phyloP scores from a whole-genome alignment of 2,888 invertebrate species.

The Heteromyza rotundicornis region DNA sequence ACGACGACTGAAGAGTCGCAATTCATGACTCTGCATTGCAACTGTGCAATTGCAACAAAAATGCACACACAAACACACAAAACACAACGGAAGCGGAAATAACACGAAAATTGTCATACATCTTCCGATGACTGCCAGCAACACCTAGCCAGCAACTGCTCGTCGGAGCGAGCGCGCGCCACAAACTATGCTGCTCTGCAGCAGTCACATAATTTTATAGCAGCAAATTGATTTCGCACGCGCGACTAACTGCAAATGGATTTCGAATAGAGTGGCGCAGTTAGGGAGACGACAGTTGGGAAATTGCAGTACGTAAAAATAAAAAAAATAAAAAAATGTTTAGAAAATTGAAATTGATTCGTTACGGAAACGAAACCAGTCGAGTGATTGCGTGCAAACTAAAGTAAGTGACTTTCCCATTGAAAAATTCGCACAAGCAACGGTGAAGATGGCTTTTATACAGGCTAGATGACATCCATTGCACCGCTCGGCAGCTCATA shows the following conservation, averaged over 20 bases:
- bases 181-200: not conserved
- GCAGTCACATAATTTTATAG: constrained; percentile 16
- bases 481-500: no score
- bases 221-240: constrained; percentile 32
- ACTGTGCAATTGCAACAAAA: not conserved
- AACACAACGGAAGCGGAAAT: not conserved
- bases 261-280: constrained; percentile 15
- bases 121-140: not conserved
- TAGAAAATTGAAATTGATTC: constrained; percentile 1
- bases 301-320: no score
- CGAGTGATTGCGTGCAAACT: not conserved
- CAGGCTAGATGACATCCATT: no score
- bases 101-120: constrained; percentile 2
- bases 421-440: no score
- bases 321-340: not conserved
- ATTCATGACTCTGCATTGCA: constrained; percentile 7
- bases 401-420: no score
- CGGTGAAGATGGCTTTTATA: no score
- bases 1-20: constrained; percentile 23
- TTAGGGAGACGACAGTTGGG: no score
- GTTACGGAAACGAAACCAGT: not conserved
- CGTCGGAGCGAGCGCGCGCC: not conserved
- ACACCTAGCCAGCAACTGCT: not conserved
- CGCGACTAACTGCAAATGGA: constrained; percentile 30
- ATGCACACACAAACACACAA: not conserved